Evolutionary conservation across 2,113 vertebrate genomes (phyloP).

Genomic region (Ellobius talpinus): DNA sequence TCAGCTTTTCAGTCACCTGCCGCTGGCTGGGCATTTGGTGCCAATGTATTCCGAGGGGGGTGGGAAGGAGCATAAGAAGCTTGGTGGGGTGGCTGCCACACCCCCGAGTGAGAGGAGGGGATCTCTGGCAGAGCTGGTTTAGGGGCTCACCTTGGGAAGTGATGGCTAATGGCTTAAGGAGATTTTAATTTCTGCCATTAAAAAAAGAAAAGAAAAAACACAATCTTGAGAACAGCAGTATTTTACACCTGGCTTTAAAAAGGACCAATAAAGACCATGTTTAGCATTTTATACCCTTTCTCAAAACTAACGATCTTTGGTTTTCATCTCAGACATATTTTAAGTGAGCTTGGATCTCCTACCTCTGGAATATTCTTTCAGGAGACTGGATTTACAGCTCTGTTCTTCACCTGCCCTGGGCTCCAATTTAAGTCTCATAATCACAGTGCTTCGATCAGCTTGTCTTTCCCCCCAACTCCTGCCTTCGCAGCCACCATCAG

Average conservation of each 20-base stretch:
- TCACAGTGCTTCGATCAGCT: constrained; percentile 57
- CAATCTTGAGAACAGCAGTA: constrained; percentile 69
- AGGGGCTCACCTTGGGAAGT: constrained; percentile 66
- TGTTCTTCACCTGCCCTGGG: constrained; percentile 77
- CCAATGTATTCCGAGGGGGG: not conserved
- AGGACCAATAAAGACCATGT: constrained; percentile 74
- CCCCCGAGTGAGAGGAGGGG: not conserved
- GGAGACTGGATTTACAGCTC: constrained; percentile 79
- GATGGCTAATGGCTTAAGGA: constrained; percentile 75
- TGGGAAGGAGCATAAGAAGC: not conserved
- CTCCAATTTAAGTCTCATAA: constrained; percentile 75
- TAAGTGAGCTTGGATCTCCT: constrained; percentile 78
- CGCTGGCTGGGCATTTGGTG: not conserved
- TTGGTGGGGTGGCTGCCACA: not conserved
- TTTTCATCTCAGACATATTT: constrained; percentile 78
- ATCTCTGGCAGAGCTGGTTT: not conserved
- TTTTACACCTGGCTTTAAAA: constrained; percentile 79
- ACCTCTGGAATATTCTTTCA: constrained; percentile 61
- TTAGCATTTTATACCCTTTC: constrained; percentile 79
- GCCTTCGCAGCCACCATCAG: not conserved
- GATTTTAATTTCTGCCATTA: constrained; percentile 77
- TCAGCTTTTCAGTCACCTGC: constrained; percentile 67
- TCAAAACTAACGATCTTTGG: constrained; percentile 81
- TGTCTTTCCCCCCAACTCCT: constrained; percentile 33
- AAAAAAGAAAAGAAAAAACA: constrained; percentile 74